Evolutionary conservation across 2,113 vertebrate genomes (phyloP), one percentile per base, ranked within the genome.

Genomic region (Spermophilus dauricus): DNA sequence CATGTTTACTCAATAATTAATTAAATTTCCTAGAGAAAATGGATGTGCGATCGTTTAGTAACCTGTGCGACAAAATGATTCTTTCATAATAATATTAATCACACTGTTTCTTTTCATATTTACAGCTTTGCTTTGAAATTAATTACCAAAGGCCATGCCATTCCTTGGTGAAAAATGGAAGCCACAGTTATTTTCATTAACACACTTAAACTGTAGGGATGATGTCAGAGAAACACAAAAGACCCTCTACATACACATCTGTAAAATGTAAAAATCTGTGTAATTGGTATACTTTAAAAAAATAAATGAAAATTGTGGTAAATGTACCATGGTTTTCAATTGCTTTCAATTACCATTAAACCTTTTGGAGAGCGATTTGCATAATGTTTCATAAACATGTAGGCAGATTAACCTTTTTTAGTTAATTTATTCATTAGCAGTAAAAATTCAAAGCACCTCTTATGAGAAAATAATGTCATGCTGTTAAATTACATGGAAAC

Each of bases 391-490:
- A 98, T 98, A 99, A 99, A 99, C 98, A 99, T 98, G 98, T 98
- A 98, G 98, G 96, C 98, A 98, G 98, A 99, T 99, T 99, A 99
- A 99, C 99, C 99, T 99, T 99, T 98, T 99, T 98, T 98, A 98
- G 98, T 99, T 99, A 99, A 99, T 99, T 99, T 99, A 99, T 99
- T 99, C 99, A 99, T 99, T 99, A 99, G 98, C 98, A 98, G 98
- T 99, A 99, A 98, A 99, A 99, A 99, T 99, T 99, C 98, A 98
- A 98, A 98, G 98, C 98, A 98, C 96, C 98, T 99, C 98, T 99
- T 99, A 98, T 97, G 98, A 98, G 98, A 98, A 99, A 99, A 98
- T 98, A 99, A 99, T 98, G 98, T 98, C 98, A 98, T 97, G 97
- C 98, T 99, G 98, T 98, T 99, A 99, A 99, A 99, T 99, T 99